These are phyloP conservation scores for Pristionchus exspectatus DNA, from an alignment of 2,888 invertebrate genomes.

Conservation along the genomic window DNA sequence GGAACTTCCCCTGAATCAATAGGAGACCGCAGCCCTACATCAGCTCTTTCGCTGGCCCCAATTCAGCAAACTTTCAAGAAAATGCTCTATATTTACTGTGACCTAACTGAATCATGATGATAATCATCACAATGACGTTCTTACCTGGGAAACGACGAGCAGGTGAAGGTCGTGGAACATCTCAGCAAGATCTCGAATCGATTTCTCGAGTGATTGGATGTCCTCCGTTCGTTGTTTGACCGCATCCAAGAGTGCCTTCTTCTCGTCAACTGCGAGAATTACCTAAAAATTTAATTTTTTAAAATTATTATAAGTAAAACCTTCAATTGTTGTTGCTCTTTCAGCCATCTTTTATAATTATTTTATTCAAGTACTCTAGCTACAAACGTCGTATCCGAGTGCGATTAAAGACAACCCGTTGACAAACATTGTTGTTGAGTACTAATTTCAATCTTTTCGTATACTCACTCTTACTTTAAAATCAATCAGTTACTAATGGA, in stretches of 20 bases:
- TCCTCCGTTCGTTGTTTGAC: slow-evolving; percentile 41
- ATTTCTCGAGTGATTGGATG: not conserved
- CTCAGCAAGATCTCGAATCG: slow-evolving; percentile 46
- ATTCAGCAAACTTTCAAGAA: no score
- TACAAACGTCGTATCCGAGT: no score
- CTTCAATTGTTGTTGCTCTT: not conserved
- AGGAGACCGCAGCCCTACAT: not conserved
- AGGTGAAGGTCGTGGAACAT: slow-evolving; percentile 56
- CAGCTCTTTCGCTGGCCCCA: not conserved
- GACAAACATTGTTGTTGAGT: no score
- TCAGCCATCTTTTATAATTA: no score
- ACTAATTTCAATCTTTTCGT: no score
- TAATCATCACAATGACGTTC: not conserved
- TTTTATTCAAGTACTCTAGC: no score
- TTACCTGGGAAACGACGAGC: slow-evolving; percentile 49
- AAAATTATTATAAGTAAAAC: not conserved
- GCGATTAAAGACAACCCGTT: no score
- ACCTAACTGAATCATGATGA: not conserved
- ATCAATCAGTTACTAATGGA: no score
- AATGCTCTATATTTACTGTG: not conserved
- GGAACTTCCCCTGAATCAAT: not conserved
- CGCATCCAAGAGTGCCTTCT: slow-evolving; percentile 34
- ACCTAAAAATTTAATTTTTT: not conserved
- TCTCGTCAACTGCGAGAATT: slow-evolving; percentile 42
- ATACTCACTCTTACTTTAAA: no score